phyloP scores from a whole-genome alignment of 2,113 vertebrate genomes.

The Eulemur rufifrons region DNA sequence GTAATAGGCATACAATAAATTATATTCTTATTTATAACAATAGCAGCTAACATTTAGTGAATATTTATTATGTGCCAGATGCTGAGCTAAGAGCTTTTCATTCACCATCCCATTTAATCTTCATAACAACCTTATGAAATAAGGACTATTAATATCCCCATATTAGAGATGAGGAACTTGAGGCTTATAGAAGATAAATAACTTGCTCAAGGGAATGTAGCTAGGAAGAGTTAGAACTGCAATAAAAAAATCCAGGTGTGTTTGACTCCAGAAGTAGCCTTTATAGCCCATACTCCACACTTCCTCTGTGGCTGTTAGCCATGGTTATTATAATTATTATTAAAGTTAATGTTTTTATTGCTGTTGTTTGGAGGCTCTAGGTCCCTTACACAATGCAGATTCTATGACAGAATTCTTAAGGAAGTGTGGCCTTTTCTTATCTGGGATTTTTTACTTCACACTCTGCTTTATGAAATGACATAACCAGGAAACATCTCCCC shows the following conservation, averaged over 20 bases:
- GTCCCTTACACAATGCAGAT: not conserved
- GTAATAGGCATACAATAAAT: not conserved
- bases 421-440: slow-evolving; percentile 27
- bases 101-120: not conserved
- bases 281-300: not conserved
- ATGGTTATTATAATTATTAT: not conserved
- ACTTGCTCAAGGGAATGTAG: not conserved
- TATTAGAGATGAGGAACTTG: not conserved
- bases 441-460: slow-evolving; percentile 51
- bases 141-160: not conserved
- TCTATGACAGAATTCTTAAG: not conserved
- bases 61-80: slow-evolving; percentile 11
- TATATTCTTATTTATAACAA: slow-evolving; percentile 4
- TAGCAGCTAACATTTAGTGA: not conserved
- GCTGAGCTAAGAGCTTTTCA: not conserved
- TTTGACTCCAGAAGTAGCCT: not conserved
- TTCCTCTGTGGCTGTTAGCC: not conserved
- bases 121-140: not conserved
- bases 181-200: not conserved
- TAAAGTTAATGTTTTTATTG: not conserved
- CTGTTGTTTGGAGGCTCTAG: not conserved
- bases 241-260: not conserved
- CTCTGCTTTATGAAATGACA: slow-evolving; percentile 64
- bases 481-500: slow-evolving; percentile 56
- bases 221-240: not conserved